Evolutionary conservation across 2,113 vertebrate species (phyloP), one percentile per base, ranked within the genome.

Genomic region (Hemibagrus wyckioides): DNA sequence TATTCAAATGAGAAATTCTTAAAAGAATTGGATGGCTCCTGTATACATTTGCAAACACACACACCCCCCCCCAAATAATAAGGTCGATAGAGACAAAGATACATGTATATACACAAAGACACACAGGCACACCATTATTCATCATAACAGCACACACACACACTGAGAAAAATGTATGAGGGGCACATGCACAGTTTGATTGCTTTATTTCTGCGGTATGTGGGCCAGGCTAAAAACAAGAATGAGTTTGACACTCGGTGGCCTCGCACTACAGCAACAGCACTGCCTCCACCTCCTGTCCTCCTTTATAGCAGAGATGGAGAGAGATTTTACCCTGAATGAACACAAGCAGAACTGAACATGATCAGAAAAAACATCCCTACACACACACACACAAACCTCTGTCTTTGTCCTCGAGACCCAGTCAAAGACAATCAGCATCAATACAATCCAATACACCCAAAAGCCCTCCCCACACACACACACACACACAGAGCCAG

Each of bases 351-450:
- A 82, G 82, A 85, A 84, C 75, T 21, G 23, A 59, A 76, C 41
- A 76, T 73, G 71, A 44, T 80, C 82, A 44, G 33, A 56, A 83
- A 65, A 73, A 82, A 19, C 63, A 79, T 33, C 67, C 65, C 44
- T 85, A 69, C 82, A 87, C 19, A 87, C 82, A 85, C 52, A n/a
- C 63, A n/a, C 30, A 52, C 77, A 10, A 76, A 50, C n/a, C 76
- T 44, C 83, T 61, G 33, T 77, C 50, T 79, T 80, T 83, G 73
- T 86, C 61, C 88, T 88, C 88, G 50, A 85, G 86, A 91, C 85
- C 84, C 87, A 88, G 86, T 91, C 90, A 88, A 88, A 88, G 81
- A 81, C 90, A 88, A 92, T 93, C 90, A 91, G 87, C 88, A 85
- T 92, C 92, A 89, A 80, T 87, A 84, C 86, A 89, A 71, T 82